These are phyloP conservation scores for Todus mexicanus DNA, from an alignment of 2,797 vertebrate genomes.

Conservation along the genomic window DNA sequence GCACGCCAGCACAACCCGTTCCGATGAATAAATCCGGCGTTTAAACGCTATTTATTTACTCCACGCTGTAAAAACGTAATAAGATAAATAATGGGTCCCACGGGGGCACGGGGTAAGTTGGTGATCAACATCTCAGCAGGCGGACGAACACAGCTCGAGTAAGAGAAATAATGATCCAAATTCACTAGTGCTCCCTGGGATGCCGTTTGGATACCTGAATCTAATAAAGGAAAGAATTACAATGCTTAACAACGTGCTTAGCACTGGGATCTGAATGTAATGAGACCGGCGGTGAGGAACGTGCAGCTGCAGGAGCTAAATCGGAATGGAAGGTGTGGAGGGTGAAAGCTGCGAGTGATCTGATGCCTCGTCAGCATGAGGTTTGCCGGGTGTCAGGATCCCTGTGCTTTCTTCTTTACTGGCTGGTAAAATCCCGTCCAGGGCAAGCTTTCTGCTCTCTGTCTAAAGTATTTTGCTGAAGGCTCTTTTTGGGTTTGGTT, in stretches of 20 bases:
- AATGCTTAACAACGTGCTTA: conserved; percentile 33
- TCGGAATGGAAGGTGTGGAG: background rate
- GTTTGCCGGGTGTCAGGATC: background rate
- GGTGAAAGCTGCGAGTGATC: accelerated
- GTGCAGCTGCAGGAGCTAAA: background rate
- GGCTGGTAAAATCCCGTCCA: background rate
- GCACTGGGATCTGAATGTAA: background rate
- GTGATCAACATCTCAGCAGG: conserved; percentile 73
- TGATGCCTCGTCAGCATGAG: background rate
- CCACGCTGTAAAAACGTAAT: conserved; percentile 61
- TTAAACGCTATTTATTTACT: conserved; percentile 76
- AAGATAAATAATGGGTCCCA: conserved; percentile 71
- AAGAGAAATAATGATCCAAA: conserved; percentile 72
- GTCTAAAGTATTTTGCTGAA: background rate
- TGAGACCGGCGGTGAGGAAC: background rate
- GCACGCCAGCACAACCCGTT: conserved; percentile 30
- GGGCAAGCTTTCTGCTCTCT: background rate
- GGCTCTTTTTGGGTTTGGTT: background rate
- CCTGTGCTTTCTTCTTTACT: background rate
- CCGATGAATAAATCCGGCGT: conserved; percentile 63
- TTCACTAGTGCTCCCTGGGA: conserved; percentile 54
- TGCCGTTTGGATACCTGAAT: conserved; percentile 61
- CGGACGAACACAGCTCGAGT: conserved; percentile 49
- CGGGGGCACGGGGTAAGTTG: conserved; percentile 30
- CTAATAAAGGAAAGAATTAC: conserved; percentile 68